Evolutionary conservation across 2,113 vertebrate species (phyloP).

Genomic region (Fukomys damarensis): DNA sequence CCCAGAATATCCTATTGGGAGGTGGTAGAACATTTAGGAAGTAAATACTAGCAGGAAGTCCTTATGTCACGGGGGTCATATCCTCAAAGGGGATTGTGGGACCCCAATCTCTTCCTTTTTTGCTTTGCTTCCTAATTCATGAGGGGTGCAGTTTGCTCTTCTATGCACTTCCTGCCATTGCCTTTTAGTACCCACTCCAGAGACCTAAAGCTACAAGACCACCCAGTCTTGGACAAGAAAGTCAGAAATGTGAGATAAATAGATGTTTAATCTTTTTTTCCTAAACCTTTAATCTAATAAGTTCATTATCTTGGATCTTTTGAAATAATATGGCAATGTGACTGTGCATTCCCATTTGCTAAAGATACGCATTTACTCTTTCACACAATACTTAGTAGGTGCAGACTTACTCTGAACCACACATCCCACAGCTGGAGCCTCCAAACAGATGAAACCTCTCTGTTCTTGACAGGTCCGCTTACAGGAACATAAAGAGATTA

Average conservation of each 20-base stretch:
- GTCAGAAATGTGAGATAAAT: background rate
- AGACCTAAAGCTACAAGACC: background rate
- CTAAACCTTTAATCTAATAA: background rate
- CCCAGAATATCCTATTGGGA: background rate
- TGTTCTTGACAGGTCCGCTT: background rate
- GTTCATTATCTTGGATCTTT: background rate
- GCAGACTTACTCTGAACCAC: background rate
- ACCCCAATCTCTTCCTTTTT: background rate
- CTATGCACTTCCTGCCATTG: background rate
- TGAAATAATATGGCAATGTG: background rate
- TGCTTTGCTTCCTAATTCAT: background rate
- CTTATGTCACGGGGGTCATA: too few species aligned
- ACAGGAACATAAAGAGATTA: background rate
- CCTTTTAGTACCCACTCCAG: background rate
- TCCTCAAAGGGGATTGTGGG: background rate
- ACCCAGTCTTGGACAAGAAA: background rate
- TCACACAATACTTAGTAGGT: background rate
- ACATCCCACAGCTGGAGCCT: background rate
- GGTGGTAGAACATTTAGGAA: background rate
- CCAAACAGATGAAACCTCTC: background rate
- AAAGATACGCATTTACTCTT: background rate
- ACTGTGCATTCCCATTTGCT: background rate
- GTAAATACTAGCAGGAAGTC: too few species aligned
- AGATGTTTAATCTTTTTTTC: background rate
- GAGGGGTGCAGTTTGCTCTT: background rate